Evolutionary conservation across 2,113 vertebrate genomes (phyloP).

Genomic region (Struthio camelus): DNA sequence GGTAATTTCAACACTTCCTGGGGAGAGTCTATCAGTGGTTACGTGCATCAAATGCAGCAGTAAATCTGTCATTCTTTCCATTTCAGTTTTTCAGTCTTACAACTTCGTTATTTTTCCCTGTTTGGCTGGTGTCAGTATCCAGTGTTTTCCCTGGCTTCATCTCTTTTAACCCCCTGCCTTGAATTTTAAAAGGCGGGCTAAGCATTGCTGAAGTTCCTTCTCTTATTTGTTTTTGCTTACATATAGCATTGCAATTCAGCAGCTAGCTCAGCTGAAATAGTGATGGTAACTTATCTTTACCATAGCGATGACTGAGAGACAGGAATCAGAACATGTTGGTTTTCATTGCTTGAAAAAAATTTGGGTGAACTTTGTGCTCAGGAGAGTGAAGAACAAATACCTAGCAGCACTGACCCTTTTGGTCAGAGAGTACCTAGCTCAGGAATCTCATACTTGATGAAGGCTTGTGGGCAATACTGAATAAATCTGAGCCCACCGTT

Average conservation of each 20-base stretch:
- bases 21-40: slow-evolving; percentile 59
- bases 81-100: slow-evolving; percentile 50
- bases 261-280: slow-evolving; percentile 27
- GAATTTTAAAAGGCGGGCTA: slow-evolving; percentile 57
- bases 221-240: slow-evolving; percentile 59
- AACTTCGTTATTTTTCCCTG: slow-evolving; percentile 52
- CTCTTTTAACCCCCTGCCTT: slow-evolving; percentile 56
- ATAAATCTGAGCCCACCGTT: background rate
- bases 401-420: background rate
- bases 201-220: slow-evolving; percentile 13
- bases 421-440: background rate
- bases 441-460: background rate
- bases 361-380: background rate
- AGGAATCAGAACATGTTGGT: background rate
- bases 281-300: background rate
- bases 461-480: background rate
- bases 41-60: slow-evolving; percentile 50
- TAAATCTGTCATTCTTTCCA: slow-evolving; percentile 68
- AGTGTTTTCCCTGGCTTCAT: slow-evolving; percentile 58
- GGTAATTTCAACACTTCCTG: slow-evolving; percentile 68
- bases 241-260: slow-evolving; percentile 15
- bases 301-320: background rate
- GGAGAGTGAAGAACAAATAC: background rate
- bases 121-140: slow-evolving; percentile 50
- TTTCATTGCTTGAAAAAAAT: slow-evolving; percentile 6